Evolutionary conservation across 2,797 vertebrate species (phyloP).

Genomic region (Distichodus sexfasciatus): DNA sequence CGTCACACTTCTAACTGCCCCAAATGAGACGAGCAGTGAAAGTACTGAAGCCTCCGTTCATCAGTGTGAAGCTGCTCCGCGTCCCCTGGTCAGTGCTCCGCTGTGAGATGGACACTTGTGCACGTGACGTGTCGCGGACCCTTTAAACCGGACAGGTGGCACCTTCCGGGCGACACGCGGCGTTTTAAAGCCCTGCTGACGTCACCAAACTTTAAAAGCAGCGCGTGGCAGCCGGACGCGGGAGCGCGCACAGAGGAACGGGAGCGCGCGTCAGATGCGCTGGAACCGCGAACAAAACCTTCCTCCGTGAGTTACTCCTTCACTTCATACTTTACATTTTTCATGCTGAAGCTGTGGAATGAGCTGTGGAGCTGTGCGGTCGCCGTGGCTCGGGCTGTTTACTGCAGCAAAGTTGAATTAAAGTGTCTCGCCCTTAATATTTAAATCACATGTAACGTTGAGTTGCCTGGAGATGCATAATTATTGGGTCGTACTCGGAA

Average conservation of each 20-base stretch:
- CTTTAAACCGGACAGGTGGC: slow-evolving; percentile 33
- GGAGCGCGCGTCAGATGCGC: slow-evolving; percentile 28
- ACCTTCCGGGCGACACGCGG: slow-evolving; percentile 28
- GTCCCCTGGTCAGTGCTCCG: too few species aligned
- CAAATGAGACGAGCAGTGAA: too few species aligned
- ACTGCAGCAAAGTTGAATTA: too few species aligned
- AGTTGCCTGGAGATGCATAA: too few species aligned
- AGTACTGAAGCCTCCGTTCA: too few species aligned
- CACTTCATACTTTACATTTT: neutral
- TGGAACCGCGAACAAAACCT: neutral
- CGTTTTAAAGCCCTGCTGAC: slow-evolving; percentile 48
- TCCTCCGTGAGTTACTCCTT: slow-evolving; percentile 37
- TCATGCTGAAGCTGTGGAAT: neutral
- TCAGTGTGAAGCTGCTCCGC: too few species aligned
- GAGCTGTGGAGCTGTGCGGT: neutral
- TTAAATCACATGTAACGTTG: too few species aligned
- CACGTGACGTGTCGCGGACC: neutral
- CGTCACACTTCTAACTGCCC: too few species aligned
- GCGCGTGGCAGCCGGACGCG: slow-evolving; percentile 30
- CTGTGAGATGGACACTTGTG: too few species aligned
- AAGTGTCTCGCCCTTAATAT: too few species aligned
- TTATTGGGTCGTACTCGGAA: too few species aligned
- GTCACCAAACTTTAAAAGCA: slow-evolving; percentile 53
- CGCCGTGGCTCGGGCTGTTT: neutral
- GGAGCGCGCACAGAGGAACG: neutral